Base-by-base conservation (phyloP, 2,797 vertebrate genomes). In the Spizella passerina region DNA sequence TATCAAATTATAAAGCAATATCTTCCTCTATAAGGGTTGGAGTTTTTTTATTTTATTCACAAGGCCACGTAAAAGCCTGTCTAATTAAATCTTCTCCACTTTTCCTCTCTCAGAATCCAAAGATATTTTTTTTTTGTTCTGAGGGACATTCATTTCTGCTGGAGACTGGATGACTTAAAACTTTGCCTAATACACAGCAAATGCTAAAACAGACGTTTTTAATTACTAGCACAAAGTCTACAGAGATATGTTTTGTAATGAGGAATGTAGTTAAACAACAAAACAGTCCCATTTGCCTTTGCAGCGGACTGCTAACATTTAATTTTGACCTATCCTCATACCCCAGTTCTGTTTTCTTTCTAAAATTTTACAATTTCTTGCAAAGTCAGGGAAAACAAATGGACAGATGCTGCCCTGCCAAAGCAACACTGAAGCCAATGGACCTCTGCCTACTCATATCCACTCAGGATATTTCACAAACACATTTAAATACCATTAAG, bases 171-270 rank as follows among this genome's bases (percentile, higher is more conserved):
- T 86, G 73, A 85, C 87, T 96, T 79, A 19, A 88, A 96, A 93
- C 88, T 95, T 87, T 94, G 93, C 86, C 60, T 91, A 95, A 93
- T 81, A 77, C 4, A 70, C 82, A 95, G 94, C 90, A 96, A 97
- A 96, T 73, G 73, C 53, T 88, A 65, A 79, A 90, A 20, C 89
- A 92, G 93, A 92, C 81, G 41, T 84, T 94, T 97, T 95, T 96
- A 96, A 97, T 96, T 97, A 96, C 91, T 86, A 77, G 78, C 94
- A 95, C 78, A 80, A 88, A 96, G 68, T 94, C 87, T 77, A 49
- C 21, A 88, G 61, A 96, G 93, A 96, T 84, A 83, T 50, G 36
- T 85, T 94, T 84, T 91, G 56, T 88, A 93, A 93, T 59, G 76
- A 94, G 65, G 82, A 96, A 96, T 96, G 59, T 69, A 30, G 50